phyloP scores from a whole-genome alignment of 2,797 vertebrate species.

The Mallotus villosus region DNA sequence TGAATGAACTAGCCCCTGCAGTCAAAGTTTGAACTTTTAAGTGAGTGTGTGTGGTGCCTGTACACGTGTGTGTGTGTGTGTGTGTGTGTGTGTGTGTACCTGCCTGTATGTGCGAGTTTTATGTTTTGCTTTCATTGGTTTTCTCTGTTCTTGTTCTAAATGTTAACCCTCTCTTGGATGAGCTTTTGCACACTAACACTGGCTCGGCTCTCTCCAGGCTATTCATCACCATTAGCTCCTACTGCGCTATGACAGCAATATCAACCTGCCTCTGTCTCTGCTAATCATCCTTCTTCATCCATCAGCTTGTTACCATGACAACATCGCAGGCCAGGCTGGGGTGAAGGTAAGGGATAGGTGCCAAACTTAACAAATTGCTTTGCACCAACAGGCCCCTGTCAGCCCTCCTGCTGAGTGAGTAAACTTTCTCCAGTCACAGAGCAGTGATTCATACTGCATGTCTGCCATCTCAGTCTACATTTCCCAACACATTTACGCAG shows the following conservation, averaged over 20 bases:
- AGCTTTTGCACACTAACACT: too few relatives aligned
- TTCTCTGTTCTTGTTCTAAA: too few relatives aligned
- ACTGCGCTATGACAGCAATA: background rate
- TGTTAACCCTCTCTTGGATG: too few relatives aligned
- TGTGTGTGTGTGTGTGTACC: background rate
- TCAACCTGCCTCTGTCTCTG: background rate
- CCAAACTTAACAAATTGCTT: conserved; percentile 1
- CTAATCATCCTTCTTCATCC: background rate
- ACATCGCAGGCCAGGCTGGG: background rate
- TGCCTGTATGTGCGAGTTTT: background rate
- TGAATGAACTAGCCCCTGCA: background rate
- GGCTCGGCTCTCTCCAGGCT: background rate
- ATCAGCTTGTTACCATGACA: background rate
- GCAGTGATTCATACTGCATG: background rate
- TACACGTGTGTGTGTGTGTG: background rate
- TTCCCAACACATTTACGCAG: background rate
- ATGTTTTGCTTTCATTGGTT: background rate
- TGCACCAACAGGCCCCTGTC: background rate
- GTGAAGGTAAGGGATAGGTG: background rate
- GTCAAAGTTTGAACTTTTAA: background rate
- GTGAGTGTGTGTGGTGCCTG: background rate
- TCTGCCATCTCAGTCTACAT: background rate
- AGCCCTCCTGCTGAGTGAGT: background rate
- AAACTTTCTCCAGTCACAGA: conserved; percentile 2
- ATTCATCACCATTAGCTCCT: background rate